Evolutionary conservation across 2,888 invertebrate species (phyloP).

Genomic region (Tenthredo scrophulariae): DNA sequence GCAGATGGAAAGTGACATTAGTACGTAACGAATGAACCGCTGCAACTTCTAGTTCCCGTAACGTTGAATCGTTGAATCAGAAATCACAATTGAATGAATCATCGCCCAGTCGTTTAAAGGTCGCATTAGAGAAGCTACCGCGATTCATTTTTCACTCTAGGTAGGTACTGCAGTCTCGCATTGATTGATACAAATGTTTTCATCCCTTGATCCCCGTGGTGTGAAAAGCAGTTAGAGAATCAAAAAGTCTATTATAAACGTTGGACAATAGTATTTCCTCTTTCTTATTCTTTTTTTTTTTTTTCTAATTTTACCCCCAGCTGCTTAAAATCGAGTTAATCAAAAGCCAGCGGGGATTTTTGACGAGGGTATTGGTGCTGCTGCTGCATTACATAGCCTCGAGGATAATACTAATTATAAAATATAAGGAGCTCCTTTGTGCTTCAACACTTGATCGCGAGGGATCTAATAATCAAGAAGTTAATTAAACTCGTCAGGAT

Average conservation of each 20-base stretch:
- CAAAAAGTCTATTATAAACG: not conserved
- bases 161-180: not conserved
- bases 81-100: slow-evolving; percentile 49
- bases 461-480: slow-evolving; percentile 33
- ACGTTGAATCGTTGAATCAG: slow-evolving; percentile 25
- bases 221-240: slow-evolving; percentile 9
- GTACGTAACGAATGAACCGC: slow-evolving; percentile 28
- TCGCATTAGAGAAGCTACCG: slow-evolving; percentile 4
- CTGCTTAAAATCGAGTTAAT: slow-evolving; percentile 4
- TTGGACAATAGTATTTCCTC: not conserved
- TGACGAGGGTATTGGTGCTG: not conserved
- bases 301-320: not conserved
- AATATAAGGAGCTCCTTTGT: slow-evolving; percentile 32
- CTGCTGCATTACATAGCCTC: not conserved
- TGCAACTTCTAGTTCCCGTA: slow-evolving; percentile 7
- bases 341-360: slow-evolving; percentile 4
- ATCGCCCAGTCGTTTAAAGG: slow-evolving; percentile 43
- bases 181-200: slow-evolving; percentile 48
- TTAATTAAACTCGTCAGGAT: slow-evolving; percentile 41
- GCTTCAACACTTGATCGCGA: slow-evolving; percentile 12
- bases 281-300: not conserved
- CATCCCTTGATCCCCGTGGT: not conserved
- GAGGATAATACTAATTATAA: slow-evolving; percentile 21
- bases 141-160: slow-evolving; percentile 35
- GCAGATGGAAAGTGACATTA: not conserved